Conservation (phyloP, 1,140 invertebrate genomes). For the Orius insidiosus region DNA sequence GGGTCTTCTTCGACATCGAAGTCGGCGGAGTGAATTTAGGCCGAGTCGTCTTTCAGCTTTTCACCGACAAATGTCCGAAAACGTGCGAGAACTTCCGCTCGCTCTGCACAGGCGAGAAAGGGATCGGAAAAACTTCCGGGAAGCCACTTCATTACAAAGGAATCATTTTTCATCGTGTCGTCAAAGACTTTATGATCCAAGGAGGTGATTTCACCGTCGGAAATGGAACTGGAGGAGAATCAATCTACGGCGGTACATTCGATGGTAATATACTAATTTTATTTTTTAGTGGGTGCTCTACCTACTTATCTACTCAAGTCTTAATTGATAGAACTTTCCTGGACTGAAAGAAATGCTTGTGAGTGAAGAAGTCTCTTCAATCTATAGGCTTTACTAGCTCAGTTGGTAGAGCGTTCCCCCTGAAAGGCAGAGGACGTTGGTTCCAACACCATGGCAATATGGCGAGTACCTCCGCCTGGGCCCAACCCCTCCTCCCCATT, state of each 20-base stretch:
- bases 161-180: slow-evolving; percentile 75
- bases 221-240: slow-evolving; percentile 82
- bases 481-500: too few relatives aligned
- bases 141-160: slow-evolving; percentile 54
- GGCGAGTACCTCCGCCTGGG: too few relatives aligned
- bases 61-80: slow-evolving; percentile 78
- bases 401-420: too few relatives aligned
- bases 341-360: too few relatives aligned
- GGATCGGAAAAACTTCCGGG: slow-evolving; percentile 48
- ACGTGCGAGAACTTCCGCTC: slow-evolving; percentile 88
- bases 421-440: too few relatives aligned
- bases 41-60: slow-evolving; percentile 86
- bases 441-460: too few relatives aligned
- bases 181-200: slow-evolving; percentile 86
- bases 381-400: too few relatives aligned
- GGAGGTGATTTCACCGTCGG: slow-evolving; percentile 73
- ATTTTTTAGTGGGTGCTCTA: too few relatives aligned
- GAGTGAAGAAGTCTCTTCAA: too few relatives aligned
- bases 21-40: slow-evolving; percentile 76
- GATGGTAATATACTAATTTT: slow-evolving; percentile 42
- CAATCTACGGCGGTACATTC: slow-evolving; percentile 78
- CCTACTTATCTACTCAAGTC: too few relatives aligned
- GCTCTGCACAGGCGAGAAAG: slow-evolving; percentile 78
- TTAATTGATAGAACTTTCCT: too few relatives aligned
- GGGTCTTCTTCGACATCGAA: slow-evolving; percentile 81